A percentile compares a stretch with the other conserved stretches of the same genome.
These are phyloP conservation scores for Ophioninae sp. DNA, from an alignment of 2,888 invertebrate species.

Conservation along the genomic window DNA sequence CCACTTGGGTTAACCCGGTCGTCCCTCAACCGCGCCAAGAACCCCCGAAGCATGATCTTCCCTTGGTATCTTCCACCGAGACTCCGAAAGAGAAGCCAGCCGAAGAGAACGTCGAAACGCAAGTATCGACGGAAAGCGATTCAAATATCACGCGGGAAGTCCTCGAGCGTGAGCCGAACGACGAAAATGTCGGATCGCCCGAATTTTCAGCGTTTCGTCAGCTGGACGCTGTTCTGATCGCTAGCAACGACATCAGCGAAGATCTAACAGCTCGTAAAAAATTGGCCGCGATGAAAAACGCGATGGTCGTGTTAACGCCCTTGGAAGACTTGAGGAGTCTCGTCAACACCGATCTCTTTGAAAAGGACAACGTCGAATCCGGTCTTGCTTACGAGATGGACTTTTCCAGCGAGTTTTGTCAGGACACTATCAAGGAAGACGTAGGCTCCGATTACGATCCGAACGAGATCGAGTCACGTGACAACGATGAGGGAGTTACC, in stretches of 20 bases:
- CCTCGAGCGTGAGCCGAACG: slow-evolving; percentile 4
- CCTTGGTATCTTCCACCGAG: neutral
- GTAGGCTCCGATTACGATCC: neutral
- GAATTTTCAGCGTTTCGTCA: neutral
- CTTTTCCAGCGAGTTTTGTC: neutral
- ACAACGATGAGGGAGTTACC: neutral
- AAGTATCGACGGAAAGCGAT: neutral
- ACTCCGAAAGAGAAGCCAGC: neutral
- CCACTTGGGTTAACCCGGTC: neutral
- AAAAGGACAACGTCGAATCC: neutral
- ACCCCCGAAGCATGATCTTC: neutral
- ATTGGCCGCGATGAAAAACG: slow-evolving; percentile 47
- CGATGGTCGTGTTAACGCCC: slow-evolving; percentile 58
- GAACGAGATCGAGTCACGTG: neutral
- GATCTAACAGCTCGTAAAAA: slow-evolving; percentile 16
- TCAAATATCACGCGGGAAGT: slow-evolving; percentile 1
- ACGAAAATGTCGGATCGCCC: neutral
- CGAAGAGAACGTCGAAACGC: neutral
- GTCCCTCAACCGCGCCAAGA: no score
- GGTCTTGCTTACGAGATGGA: neutral
- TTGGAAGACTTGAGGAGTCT: slow-evolving; percentile 34
- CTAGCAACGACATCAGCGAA: neutral
- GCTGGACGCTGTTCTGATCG: neutral
- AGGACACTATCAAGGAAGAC: neutral
- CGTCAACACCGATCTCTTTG: neutral